Evolutionary conservation across 1,140 invertebrate genomes (phyloP), one percentile per base, ranked within the genome.

Genomic region (Rhysida immarginata): DNA sequence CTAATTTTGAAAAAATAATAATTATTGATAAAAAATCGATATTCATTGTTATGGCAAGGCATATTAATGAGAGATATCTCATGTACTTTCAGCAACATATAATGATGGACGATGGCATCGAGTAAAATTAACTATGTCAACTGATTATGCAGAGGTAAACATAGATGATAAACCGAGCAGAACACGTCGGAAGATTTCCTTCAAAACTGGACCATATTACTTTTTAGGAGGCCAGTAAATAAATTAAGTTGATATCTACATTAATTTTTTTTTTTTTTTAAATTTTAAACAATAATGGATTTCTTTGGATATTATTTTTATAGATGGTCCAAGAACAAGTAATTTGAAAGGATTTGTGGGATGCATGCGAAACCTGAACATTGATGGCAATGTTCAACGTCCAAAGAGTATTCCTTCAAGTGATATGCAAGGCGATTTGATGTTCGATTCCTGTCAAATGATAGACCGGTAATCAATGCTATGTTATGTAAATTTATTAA

Each of bases 41-140:
- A n/a, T n/a, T n/a, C n/a, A n/a, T n/a, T n/a, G n/a, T n/a, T n/a
- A n/a, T n/a, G n/a, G n/a, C n/a, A n/a, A n/a, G n/a, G n/a, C n/a
- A n/a, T n/a, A n/a, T n/a, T n/a, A n/a, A n/a, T n/a, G n/a, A n/a
- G n/a, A n/a, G n/a, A n/a, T n/a, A n/a, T n/a, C n/a, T n/a, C 20
- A 53, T 50, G 8, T 55, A 50, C 20, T 45, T 53, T 44, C 57
- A 59, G 83, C 85, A 26, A 75, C 69, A 44, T 87, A 88, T 62
- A 92, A 93, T 66, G 89, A 95, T 70, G 91, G 90, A 0, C 79
- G 81, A 60, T 96, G 90, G 90, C 91, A 94, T 70, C 74, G 78
- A 1, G 61, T 59, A 16, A 76, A 87, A 13, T 69, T 93, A 18
- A 83, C 84, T 0, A 78, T 91, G 43, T 69, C 74, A 0, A 78